A percentile compares a stretch with the other conserved stretches of the same genome.
Conservation (phyloP, 2,113 vertebrate species). For the Hydrolagus affinis region DNA sequence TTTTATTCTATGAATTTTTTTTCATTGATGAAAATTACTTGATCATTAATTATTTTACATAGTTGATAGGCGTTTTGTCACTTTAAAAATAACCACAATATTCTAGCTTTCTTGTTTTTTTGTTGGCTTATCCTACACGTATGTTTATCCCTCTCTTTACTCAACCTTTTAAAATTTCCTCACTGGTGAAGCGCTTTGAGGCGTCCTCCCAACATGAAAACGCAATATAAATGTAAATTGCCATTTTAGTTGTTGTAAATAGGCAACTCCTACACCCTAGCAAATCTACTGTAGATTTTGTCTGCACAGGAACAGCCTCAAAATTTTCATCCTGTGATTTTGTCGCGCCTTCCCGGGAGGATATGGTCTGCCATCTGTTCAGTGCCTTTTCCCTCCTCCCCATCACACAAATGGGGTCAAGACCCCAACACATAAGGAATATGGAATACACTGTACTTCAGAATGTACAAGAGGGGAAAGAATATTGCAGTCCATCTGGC, state of each 20-base stretch:
- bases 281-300: background rate
- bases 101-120: background rate
- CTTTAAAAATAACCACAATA: background rate
- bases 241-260: background rate
- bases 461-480: too few species aligned
- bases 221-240: background rate
- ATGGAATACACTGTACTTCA: background rate
- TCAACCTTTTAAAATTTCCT: too few species aligned
- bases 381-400: background rate
- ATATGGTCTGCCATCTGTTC: background rate
- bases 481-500: too few species aligned
- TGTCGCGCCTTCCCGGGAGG: background rate
- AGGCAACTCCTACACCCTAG: background rate
- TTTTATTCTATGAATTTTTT: background rate
- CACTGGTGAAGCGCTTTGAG: too few species aligned
- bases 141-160: background rate
- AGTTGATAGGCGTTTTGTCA: background rate
- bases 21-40: background rate
- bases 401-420: background rate
- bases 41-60: background rate
- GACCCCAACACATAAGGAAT: background rate
- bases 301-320: slow-evolving; percentile 11
- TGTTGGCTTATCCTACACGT: background rate
- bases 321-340: slow-evolving; percentile 11
- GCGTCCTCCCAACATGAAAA: too few species aligned